phyloP scores from a whole-genome alignment of 2,797 vertebrate species.

The Cottoperca gobio region DNA sequence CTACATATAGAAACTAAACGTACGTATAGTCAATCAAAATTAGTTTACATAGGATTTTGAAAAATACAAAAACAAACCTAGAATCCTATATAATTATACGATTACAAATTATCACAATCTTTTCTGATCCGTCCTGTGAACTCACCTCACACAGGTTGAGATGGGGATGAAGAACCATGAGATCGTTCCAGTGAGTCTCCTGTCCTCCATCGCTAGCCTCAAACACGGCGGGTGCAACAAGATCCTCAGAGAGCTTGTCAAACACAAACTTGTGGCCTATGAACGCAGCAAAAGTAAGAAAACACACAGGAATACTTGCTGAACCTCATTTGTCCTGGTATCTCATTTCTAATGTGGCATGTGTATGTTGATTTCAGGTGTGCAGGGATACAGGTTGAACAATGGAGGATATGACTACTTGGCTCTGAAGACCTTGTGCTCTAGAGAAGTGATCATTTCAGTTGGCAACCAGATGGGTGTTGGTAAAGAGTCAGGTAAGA shows the following conservation, averaged over 20 bases:
- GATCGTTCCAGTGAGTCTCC: slow-evolving; percentile 93
- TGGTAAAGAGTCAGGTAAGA: slow-evolving; percentile 97
- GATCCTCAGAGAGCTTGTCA: slow-evolving; percentile 93
- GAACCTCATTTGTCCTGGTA: not conserved
- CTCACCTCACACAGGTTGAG: slow-evolving; percentile 87
- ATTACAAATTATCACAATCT: no score
- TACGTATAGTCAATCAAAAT: no score
- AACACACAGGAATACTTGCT: not conserved
- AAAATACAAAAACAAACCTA: no score
- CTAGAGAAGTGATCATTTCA: slow-evolving; percentile 90
- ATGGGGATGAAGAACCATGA: slow-evolving; percentile 99
- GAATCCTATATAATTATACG: no score
- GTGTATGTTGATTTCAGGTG: slow-evolving; percentile 80
- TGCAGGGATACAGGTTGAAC: slow-evolving; percentile 95
- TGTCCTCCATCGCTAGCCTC: slow-evolving; percentile 94
- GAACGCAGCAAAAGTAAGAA: slow-evolving; percentile 92
- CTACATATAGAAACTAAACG: no score
- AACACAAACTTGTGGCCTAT: slow-evolving; percentile 93
- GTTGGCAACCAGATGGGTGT: slow-evolving; percentile 99
- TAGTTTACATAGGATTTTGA: no score
- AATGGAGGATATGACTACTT: slow-evolving; percentile 96
- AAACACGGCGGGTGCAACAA: slow-evolving; percentile 98
- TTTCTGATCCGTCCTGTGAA: not conserved
- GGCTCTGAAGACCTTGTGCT: slow-evolving; percentile 93
- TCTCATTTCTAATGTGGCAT: slow-evolving; percentile 1